Percentiles rank a stretch among this genome's conserved stretches.
phyloP scores from a whole-genome alignment of 1,140 invertebrate genomes.

The Drosophila littoralis region DNA sequence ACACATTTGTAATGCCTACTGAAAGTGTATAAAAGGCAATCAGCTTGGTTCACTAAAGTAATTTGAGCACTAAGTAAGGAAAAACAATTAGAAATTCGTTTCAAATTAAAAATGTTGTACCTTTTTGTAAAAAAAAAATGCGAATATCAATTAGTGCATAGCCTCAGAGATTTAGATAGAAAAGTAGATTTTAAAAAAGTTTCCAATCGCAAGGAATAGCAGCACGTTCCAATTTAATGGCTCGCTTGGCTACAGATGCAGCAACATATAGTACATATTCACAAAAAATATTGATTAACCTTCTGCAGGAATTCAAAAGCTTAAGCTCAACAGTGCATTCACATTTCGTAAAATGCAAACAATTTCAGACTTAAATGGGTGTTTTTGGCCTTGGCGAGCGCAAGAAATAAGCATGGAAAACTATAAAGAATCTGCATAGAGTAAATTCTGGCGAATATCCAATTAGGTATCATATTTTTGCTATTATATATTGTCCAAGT shows the following conservation, averaged over 20 bases:
- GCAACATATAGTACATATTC: neutral
- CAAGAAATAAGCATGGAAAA: neutral
- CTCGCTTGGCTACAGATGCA: neutral
- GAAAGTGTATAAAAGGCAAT: neutral
- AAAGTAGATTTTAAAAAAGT: neutral
- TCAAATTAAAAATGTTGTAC: constrained; percentile 2
- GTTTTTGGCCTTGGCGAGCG: constrained; percentile 37
- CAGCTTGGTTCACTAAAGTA: neutral
- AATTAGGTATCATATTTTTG: constrained; percentile 21
- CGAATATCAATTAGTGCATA: neutral
- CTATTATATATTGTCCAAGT: constrained; percentile 1
- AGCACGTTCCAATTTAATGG: neutral
- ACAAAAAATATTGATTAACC: constrained; percentile 12
- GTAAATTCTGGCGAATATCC: constrained; percentile 33
- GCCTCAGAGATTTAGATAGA: neutral
- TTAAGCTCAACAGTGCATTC: constrained; percentile 13
- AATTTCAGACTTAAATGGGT: constrained; percentile 59
- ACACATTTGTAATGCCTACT: neutral
- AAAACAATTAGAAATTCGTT: neutral
- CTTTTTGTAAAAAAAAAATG: neutral
- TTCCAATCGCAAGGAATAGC: neutral
- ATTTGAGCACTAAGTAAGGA: neutral
- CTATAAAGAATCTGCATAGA: constrained; percentile 1
- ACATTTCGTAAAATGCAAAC: constrained; percentile 42
- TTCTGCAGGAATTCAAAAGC: neutral